These are phyloP conservation scores for Philereme vetulata DNA, from an alignment of 2,888 invertebrate genomes.

Conservation along the genomic window DNA sequence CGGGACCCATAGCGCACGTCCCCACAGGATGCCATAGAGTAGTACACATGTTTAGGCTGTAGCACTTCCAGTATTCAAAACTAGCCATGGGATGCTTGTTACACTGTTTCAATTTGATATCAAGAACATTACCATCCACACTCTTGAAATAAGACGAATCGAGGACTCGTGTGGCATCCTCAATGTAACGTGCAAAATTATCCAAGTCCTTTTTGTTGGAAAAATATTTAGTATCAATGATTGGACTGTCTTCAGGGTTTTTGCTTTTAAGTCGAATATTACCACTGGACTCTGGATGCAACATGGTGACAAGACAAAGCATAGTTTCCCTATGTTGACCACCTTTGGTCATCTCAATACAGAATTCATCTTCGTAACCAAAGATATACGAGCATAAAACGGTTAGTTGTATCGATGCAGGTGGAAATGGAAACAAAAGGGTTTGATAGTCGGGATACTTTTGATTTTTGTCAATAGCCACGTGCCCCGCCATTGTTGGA, in stretches of 20 bases:
- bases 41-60: constrained; percentile 11
- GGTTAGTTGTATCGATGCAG: constrained; percentile 7
- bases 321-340: constrained; percentile 4
- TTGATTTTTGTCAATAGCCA: constrained; percentile 40
- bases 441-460: constrained; percentile 47
- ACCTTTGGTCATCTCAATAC: neutral
- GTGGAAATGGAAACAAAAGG: constrained; percentile 22
- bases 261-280: constrained; percentile 61
- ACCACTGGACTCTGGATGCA: constrained; percentile 23
- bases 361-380: constrained; percentile 4
- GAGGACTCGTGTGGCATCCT: constrained; percentile 8
- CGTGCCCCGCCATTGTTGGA: constrained; percentile 30
- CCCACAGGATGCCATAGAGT: constrained; percentile 42
- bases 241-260: constrained; percentile 77
- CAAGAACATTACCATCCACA: neutral
- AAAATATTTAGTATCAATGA: constrained; percentile 46
- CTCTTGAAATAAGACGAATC: constrained; percentile 14
- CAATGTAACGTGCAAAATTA: constrained; percentile 10
- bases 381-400: constrained; percentile 8
- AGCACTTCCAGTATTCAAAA: constrained; percentile 25
- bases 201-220: constrained; percentile 16
- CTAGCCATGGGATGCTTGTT: neutral
- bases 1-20: constrained; percentile 47
- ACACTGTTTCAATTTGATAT: constrained; percentile 1
- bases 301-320: neutral